Evolutionary conservation across 2,888 invertebrate genomes (phyloP).

Genomic region (Seira sanloemensis): DNA sequence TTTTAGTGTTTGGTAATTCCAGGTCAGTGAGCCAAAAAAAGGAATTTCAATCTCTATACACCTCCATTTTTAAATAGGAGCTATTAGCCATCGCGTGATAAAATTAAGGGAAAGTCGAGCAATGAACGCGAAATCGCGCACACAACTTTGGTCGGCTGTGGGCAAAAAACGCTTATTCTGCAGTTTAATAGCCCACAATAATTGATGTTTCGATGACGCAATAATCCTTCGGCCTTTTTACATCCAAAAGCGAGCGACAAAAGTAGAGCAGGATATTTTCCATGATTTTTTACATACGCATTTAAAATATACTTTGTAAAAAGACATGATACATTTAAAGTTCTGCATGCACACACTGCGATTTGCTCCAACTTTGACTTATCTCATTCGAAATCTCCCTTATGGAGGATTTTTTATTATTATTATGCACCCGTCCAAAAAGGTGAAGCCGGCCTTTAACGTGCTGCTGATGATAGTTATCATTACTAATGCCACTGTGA

Average conservation of each 20-base stretch:
- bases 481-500: slow-evolving; percentile 23
- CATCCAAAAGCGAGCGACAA: neutral
- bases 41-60: neutral
- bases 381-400: slow-evolving; percentile 27
- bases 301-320: too few species aligned
- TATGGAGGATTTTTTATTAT: neutral
- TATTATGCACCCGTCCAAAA: neutral
- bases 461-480: slow-evolving; percentile 46
- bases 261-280: neutral
- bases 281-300: neutral
- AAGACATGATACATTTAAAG: too few species aligned
- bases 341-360: neutral
- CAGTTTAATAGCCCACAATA: neutral
- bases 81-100: neutral
- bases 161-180: neutral
- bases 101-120: neutral
- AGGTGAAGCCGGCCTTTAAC: slow-evolving; percentile 31
- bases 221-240: neutral
- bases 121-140: neutral
- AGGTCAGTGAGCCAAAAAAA: neutral
- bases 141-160: neutral
- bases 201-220: slow-evolving; percentile 4
- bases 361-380: slow-evolving; percentile 5
- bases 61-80: neutral
- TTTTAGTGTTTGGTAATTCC: neutral